Evolutionary conservation across 2,888 invertebrate species (phyloP), one percentile per base, ranked within the genome.

Genomic region (Portevinia maculata): DNA sequence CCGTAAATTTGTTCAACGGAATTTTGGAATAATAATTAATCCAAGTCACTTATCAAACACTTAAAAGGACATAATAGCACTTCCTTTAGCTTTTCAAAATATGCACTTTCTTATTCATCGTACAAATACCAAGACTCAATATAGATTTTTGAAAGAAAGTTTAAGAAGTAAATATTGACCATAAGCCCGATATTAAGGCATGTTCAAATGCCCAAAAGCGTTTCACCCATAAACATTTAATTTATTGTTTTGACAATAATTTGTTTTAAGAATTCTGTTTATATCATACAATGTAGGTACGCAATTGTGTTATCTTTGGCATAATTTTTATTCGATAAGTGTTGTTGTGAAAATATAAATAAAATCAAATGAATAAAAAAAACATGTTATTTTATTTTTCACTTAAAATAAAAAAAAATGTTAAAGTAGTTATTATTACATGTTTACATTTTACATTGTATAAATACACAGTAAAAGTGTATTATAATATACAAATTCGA

Each of bases 401-500:
- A 60, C 39, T 60, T 8, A 34, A 7, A 32, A 48, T 50, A 62
- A 44, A 9, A 19, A 55, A 19, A 53, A 55, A 32, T 73, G 62
- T 73, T 73, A 64, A 62, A 62, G 9, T 44, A 52, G 19, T 65
- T 64, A 65, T 74, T 64, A 64, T 48, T 57, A 37, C 41, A 48
- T 74, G 57, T 74, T 74, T 74, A 64, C 39, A 59, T 59, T 59
- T 44, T 59, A 59, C 41, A 57, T 74, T 74, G 73, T 74, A 57
- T 74, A 57, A 39, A 13, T 57, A 55, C 73, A 57, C 44, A 15
- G 17, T 64, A 7, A 79, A 17, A 50, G 81, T 85, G 85, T 84
- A 79, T 79, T 83, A 79, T 76, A 86, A 84, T 85, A 85, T 32
- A 81, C 85, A 84, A 74, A 83, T 76, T 84, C 88, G 86, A 90